Evolutionary conservation across 2,113 vertebrate genomes (phyloP), one percentile per base, ranked within the genome.

Genomic region (Willisornis vidua): DNA sequence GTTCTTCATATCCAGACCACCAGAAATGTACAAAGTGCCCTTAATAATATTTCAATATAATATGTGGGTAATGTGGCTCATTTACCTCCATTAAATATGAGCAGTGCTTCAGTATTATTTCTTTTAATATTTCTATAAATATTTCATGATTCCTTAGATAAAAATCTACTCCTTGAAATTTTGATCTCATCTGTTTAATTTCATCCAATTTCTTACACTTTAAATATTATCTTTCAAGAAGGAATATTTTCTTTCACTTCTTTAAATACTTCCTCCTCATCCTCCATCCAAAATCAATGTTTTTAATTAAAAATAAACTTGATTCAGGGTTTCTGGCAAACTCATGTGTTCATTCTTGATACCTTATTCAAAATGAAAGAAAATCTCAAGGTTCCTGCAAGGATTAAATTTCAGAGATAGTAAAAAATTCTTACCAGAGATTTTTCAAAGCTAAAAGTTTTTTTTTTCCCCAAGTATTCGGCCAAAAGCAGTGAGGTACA

Each of bases 291-390:
- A 93, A 78, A 76, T 45, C 29, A 87, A 75, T 74, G 18, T 73
- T 74, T 89, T 89, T 55, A 80, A 86, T 90, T 83, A 61, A 80
- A 85, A 90, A 86, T 35, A 83, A 83, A 62, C 19, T 70, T 79
- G 31, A 37, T 93, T 90, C 37, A 76, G 57, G 10, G 31, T 46
- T 95, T 28, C 54, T 87, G 85, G 72, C 43, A 78, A 87, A 39
- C 6, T 82, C 70, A n/a, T 2, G 11, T 48, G 7, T 76, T 89
- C 68, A 29, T 85, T 84, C 39, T 66, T 91, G 41, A 31, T 59
- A 61, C 22, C 35, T 63, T 48, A 62, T 20, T 87, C 41, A 65
- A 90, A 85, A 90, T 43, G 22, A 65, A 94, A 68, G 18, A 74
- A 89, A 90, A 91, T 52, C 28, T 76, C 62, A 46, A 63, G 19